These are phyloP conservation scores for Eurystomus gularis DNA, from an alignment of 2,113 vertebrate species.

Conservation along the genomic window DNA sequence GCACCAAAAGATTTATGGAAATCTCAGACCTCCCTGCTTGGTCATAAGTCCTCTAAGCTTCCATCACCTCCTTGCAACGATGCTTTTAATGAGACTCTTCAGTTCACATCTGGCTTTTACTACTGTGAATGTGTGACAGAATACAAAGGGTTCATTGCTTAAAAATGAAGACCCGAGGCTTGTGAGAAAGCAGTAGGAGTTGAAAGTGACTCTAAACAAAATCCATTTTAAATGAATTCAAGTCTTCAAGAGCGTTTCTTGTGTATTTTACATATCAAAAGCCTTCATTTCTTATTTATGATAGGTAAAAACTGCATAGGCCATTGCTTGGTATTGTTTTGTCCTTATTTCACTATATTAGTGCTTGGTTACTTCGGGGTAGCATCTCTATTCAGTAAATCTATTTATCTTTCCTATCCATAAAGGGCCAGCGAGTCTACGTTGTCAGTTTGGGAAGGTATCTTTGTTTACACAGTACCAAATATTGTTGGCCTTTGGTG, in stretches of 20 bases:
- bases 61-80: slow-evolving; percentile 55
- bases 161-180: slow-evolving; percentile 66
- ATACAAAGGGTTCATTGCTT: slow-evolving; percentile 71
- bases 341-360: not conserved
- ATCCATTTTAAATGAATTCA: slow-evolving; percentile 67
- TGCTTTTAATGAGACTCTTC: slow-evolving; percentile 66
- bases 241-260: slow-evolving; percentile 37
- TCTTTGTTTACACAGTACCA: not conserved
- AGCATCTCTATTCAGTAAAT: not conserved
- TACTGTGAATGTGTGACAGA: slow-evolving; percentile 53
- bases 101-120: slow-evolving; percentile 70
- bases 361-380: not conserved
- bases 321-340: not conserved
- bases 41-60: slow-evolving; percentile 65
- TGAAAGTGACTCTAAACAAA: slow-evolving; percentile 73
- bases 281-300: slow-evolving; percentile 42
- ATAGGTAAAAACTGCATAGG: not conserved
- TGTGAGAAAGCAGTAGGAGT: slow-evolving; percentile 32
- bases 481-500: not conserved
- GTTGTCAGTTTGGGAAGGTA: not conserved
- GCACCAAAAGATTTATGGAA: slow-evolving; percentile 14
- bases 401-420: not conserved
- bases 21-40: slow-evolving; percentile 64
- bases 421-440: not conserved
- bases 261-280: slow-evolving; percentile 58